These are phyloP conservation scores for Hyppa rectilinea DNA, from an alignment of 2,888 invertebrate species.

Conservation along the genomic window DNA sequence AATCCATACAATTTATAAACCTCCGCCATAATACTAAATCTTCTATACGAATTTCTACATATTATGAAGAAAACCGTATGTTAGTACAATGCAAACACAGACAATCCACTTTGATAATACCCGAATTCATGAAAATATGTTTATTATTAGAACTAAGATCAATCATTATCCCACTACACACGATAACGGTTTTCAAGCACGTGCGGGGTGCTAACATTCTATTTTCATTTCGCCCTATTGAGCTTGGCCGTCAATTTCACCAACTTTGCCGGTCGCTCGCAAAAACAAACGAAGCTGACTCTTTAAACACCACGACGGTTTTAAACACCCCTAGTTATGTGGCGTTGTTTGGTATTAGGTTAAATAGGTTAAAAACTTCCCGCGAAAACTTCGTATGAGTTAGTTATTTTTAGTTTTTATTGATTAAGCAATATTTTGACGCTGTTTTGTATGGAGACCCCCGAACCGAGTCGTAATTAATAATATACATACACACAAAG, in stretches of 20 bases:
- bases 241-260: constrained; percentile 28
- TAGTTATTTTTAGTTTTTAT: background rate
- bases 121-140: constrained; percentile 7
- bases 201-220: constrained; percentile 26
- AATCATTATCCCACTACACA: constrained; percentile 18
- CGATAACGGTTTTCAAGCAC: constrained; percentile 26
- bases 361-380: constrained; percentile 40
- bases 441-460: no score
- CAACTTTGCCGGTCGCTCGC: constrained; percentile 18
- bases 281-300: constrained; percentile 35
- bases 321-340: constrained; percentile 11
- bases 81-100: constrained; percentile 1
- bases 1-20: background rate
- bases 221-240: constrained; percentile 34
- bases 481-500: constrained; percentile 1
- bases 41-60: background rate
- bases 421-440: no score
- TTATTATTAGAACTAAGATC: constrained; percentile 14
- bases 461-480: no score
- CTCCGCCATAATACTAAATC: background rate
- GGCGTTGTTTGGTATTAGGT: constrained; percentile 25
- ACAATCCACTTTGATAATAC: background rate
- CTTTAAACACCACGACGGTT: constrained; percentile 21
- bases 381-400: constrained; percentile 14
- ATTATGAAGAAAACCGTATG: background rate